phyloP scores from a whole-genome alignment of 2,113 vertebrate species.

The Podarcis raffonei region DNA sequence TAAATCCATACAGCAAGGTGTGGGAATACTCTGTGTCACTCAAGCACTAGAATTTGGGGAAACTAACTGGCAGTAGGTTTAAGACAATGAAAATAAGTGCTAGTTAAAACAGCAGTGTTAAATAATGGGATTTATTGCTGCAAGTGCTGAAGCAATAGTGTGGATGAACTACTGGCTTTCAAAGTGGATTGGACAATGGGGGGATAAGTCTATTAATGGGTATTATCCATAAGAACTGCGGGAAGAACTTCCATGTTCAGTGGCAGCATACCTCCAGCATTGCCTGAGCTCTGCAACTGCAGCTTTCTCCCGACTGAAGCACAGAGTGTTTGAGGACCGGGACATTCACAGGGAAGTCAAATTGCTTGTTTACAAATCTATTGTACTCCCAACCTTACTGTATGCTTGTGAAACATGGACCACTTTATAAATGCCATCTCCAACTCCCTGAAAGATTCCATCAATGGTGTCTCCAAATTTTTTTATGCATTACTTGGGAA shows the following conservation, averaged over 20 bases:
- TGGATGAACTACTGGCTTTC: not conserved
- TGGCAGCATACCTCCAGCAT: not conserved
- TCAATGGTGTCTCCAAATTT: no score
- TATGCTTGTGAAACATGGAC: no score
- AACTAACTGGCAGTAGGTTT: not conserved
- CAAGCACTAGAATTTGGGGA: not conserved
- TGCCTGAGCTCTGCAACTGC: no score
- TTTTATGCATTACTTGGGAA: no score
- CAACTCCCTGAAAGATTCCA: no score
- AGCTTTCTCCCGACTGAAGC: no score
- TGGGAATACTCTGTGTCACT: not conserved
- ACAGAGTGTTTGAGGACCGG: no score
- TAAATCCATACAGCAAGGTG: constrained; percentile 30
- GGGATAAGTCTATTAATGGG: not conserved
- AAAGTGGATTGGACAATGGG: not conserved
- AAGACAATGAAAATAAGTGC: not conserved
- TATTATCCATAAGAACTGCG: not conserved
- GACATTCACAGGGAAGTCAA: no score
- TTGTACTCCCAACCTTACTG: no score
- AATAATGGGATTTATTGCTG: not conserved
- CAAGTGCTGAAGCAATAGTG: no score
- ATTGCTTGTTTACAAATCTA: no score
- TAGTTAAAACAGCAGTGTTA: not conserved
- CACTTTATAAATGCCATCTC: no score
- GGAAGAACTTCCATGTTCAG: not conserved